A percentile compares a stretch with the other conserved stretches of the same genome.
phyloP scores from a whole-genome alignment of 64 coral and sea anemone genomes.

The Trachythela sp. region DNA sequence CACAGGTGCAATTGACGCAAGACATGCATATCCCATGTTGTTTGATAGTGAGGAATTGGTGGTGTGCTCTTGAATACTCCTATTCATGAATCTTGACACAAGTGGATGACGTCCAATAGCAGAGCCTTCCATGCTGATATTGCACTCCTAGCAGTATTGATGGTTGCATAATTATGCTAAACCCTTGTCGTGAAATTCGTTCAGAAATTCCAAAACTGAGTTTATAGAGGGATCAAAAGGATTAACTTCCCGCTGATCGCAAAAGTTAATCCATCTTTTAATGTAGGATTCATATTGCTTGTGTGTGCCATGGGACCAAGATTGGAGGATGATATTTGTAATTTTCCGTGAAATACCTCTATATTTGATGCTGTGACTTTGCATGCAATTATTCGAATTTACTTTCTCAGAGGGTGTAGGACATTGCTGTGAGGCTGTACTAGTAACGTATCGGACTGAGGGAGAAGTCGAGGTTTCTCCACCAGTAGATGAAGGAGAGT shows the following conservation, averaged over 20 bases:
- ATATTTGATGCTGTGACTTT: conserved; percentile 50
- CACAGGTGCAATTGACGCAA: background rate
- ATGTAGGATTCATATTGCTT: conserved; percentile 51
- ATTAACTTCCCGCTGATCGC: conserved; percentile 47
- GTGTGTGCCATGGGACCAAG: conserved; percentile 51
- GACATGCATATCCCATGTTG: conserved; percentile 31
- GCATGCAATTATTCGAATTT: conserved; percentile 43
- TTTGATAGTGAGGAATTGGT: conserved; percentile 17
- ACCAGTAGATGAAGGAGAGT: conserved; percentile 35
- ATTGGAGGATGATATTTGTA: conserved; percentile 46
- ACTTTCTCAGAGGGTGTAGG: conserved; percentile 35
- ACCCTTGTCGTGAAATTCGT: conserved; percentile 40
- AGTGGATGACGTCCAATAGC: conserved; percentile 28
- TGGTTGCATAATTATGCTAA: conserved; percentile 38
- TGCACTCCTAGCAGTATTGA: conserved; percentile 54
- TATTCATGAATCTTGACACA: conserved; percentile 40
- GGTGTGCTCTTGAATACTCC: conserved; percentile 15
- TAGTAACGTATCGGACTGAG: conserved; percentile 5
- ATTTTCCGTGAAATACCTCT: conserved; percentile 59
- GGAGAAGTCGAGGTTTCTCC: background rate
- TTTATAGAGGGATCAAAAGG: conserved; percentile 36
- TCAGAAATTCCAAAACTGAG: conserved; percentile 36
- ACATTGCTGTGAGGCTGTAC: conserved; percentile 19
- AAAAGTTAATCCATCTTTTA: conserved; percentile 49
- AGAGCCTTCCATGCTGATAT: conserved; percentile 27